Evolutionary conservation across 2,797 vertebrate genomes (phyloP), one percentile per base, ranked within the genome.

Genomic region (Siniperca undulata): DNA sequence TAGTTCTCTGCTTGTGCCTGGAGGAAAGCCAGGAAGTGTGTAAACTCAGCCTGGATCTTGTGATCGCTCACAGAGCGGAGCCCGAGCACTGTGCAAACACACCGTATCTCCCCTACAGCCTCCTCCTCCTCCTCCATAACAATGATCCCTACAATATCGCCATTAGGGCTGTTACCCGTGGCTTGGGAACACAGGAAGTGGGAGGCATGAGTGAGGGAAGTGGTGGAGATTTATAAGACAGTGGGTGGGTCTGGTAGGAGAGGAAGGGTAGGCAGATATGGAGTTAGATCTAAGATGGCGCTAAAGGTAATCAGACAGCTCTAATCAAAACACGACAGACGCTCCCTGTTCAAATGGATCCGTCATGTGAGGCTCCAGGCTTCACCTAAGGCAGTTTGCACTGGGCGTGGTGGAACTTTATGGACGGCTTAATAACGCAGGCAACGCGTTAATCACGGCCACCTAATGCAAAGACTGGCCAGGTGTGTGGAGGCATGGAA

Each of bases 41-140:
- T 87, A 84, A 89, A 90, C 89, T 76, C 84, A 71, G 85, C 66
- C 91, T 59, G 77, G 74, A 81, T 87, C 89, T 89, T 86, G 83
- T 88, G 91, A 91, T 85, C 61, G 78, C 82, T 88, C 75, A 34
- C 70, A 82, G 86, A 89, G 66, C 36, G 11, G 38, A 81, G 53
- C 17, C 58, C 24, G 19, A 76, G 64, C 73, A 27, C 74, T 87
- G 82, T 74, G 85, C 88, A 91, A 92, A 93, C 90, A 90, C 0
- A 27, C 34, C 0, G 1, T 42, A 66, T 83, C 78, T 84, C 60
- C 66, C 75, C 52, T 16, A 9, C 34, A 27, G 75, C 59, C 48
- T 80, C 8, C 48, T 80, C 8, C 77, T 68, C 34, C 72, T 61
- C 24, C 69, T 74, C 66, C 40, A 46, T 67, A 86, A 88, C 85